phyloP scores from a whole-genome alignment of 2,888 invertebrate genomes.

The Cotesia congregata region DNA sequence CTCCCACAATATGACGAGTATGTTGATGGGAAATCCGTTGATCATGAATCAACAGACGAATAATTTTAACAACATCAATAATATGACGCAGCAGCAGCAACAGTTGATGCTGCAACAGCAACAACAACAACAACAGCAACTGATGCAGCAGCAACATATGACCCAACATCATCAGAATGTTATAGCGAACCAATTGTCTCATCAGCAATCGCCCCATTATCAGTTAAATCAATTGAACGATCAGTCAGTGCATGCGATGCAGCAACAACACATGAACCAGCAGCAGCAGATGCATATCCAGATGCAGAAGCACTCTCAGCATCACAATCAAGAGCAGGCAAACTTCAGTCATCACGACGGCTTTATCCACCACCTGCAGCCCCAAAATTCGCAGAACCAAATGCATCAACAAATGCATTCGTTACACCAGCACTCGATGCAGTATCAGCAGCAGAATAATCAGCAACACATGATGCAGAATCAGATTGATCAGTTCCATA shows the following conservation, averaged over 20 bases:
- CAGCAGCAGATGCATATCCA: conserved; percentile 48
- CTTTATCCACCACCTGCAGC: conserved; percentile 61
- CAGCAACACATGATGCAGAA: conserved; percentile 59
- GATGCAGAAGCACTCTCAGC: conserved; percentile 47
- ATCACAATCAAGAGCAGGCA: conserved; percentile 53
- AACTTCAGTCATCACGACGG: conserved; percentile 60
- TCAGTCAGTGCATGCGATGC: conserved; percentile 61
- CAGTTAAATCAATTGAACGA: conserved; percentile 59
- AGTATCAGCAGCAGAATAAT: conserved; percentile 49
- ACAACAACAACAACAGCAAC: conserved; percentile 60
- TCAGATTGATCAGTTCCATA: conserved; percentile 57
- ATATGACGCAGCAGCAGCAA: conserved; percentile 49
- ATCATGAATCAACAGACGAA: conserved; percentile 64
- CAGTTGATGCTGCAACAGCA: conserved; percentile 58
- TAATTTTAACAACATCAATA: conserved; percentile 57
- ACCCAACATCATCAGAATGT: conserved; percentile 60
- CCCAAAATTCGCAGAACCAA: conserved; percentile 55
- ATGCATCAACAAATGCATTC: conserved; percentile 62
- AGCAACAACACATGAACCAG: conserved; percentile 58
- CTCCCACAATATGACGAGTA: conserved; percentile 62
- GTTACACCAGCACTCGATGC: conserved; percentile 60
- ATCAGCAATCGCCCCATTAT: conserved; percentile 60
- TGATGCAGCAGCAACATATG: conserved; percentile 54
- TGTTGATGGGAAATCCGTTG: conserved; percentile 65
- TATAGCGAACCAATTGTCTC: conserved; percentile 59